Evolutionary conservation across 1,140 invertebrate species (phyloP).

Genomic region (Leguminivora glycinivorella): DNA sequence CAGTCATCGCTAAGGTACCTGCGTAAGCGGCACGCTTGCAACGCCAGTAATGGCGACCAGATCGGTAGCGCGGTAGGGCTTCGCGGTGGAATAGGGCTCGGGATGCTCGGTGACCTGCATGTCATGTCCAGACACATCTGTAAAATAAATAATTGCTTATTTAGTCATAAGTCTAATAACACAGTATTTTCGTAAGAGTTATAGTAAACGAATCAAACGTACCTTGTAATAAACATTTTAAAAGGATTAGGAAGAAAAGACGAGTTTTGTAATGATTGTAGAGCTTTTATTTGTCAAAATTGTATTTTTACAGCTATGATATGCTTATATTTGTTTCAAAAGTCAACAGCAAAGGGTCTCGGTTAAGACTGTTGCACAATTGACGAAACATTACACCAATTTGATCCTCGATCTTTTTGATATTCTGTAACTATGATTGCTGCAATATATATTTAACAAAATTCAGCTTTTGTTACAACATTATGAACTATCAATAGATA

Average conservation of each 20-base stretch:
- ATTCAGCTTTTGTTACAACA: conserved; percentile 72
- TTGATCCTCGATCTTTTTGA: conserved; percentile 63
- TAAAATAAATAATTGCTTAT: conserved; percentile 35
- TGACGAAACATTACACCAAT: conserved; percentile 68
- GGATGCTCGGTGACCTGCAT: conserved; percentile 55
- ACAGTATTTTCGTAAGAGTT: background rate
- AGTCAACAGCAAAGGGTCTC: conserved; percentile 77
- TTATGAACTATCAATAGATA: conserved; percentile 65
- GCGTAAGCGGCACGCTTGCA: conserved; percentile 75
- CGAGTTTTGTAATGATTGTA: conserved; percentile 78
- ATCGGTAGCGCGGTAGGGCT: conserved; percentile 79
- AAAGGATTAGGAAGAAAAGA: conserved; percentile 51
- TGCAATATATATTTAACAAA: conserved; percentile 60
- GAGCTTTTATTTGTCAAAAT: conserved; percentile 85
- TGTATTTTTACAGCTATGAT: conserved; percentile 90
- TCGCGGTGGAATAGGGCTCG: conserved; percentile 76
- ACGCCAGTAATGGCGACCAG: conserved; percentile 75
- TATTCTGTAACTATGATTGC: conserved; percentile 59
- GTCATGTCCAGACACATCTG: conserved; percentile 74
- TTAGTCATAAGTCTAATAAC: background rate
- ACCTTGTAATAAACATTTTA: background rate
- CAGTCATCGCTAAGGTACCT: conserved; percentile 75
- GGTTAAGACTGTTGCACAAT: conserved; percentile 68
- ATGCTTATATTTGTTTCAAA: conserved; percentile 89
- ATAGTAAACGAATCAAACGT: conserved; percentile 15